Evolutionary conservation across 1,140 invertebrate genomes (phyloP).

Genomic region (Chelonus insularis): DNA sequence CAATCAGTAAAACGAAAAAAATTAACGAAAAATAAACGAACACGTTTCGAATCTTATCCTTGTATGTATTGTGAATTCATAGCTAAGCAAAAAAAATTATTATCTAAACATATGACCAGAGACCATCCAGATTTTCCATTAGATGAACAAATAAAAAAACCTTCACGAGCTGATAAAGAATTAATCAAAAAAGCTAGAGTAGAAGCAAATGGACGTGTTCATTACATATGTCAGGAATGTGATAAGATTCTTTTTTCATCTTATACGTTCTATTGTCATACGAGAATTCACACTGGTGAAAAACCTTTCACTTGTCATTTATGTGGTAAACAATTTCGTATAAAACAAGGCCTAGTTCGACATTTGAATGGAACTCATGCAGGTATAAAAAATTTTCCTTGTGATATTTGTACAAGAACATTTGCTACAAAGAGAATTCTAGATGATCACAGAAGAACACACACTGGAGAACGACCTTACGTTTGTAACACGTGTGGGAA

Average conservation of each 20-base stretch:
- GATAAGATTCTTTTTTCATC: conserved; percentile 65
- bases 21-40: not conserved
- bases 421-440: conserved; percentile 61
- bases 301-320: conserved; percentile 72
- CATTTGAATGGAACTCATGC: conserved; percentile 70
- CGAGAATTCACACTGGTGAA: conserved; percentile 72
- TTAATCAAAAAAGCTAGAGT: conserved; percentile 53
- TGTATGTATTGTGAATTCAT: conserved; percentile 48
- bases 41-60: conserved; percentile 28
- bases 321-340: conserved; percentile 74
- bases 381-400: conserved; percentile 63
- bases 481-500: conserved; percentile 65
- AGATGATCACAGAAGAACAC: conserved; percentile 64
- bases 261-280: conserved; percentile 66
- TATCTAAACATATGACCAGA: conserved; percentile 41
- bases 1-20: not conserved
- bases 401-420: conserved; percentile 61
- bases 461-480: conserved; percentile 66
- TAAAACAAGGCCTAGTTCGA: conserved; percentile 64
- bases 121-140: conserved; percentile 38
- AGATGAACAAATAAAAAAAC: conserved; percentile 31
- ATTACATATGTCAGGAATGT: conserved; percentile 65
- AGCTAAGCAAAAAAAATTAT: conserved; percentile 40
- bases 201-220: conserved; percentile 55
- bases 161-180: conserved; percentile 48